A percentile compares a stretch with the other conserved stretches of the same genome.
phyloP scores from a whole-genome alignment of 2,888 invertebrate species.

The Drosophila infuscata region DNA sequence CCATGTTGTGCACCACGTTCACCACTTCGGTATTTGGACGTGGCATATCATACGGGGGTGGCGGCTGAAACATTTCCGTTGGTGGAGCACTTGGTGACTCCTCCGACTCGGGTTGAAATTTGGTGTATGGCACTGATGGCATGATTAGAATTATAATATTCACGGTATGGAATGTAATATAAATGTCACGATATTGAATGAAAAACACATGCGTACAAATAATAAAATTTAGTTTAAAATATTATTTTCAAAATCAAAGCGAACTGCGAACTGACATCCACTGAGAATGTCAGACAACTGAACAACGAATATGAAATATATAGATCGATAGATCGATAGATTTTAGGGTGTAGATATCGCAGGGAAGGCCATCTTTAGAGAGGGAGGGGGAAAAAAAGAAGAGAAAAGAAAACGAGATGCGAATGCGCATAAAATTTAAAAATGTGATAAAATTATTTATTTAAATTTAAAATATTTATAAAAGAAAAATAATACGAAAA shows the following conservation, averaged over 20 bases:
- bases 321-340: too few relatives aligned
- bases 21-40: neutral
- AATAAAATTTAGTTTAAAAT: neutral
- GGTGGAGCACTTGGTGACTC: slow-evolving; percentile 38
- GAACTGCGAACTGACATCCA: slow-evolving; percentile 4
- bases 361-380: too few relatives aligned
- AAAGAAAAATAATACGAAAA: too few relatives aligned
- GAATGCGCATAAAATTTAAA: too few relatives aligned
- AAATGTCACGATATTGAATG: neutral
- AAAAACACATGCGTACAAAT: neutral
- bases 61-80: slow-evolving; percentile 5
- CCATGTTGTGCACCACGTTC: slow-evolving; percentile 31
- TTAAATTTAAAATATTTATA: too few relatives aligned
- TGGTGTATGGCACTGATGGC: slow-evolving; percentile 47
- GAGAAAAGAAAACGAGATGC: too few relatives aligned
- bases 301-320: neutral
- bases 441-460: too few relatives aligned
- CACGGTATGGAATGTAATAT: neutral
- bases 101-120: slow-evolving; percentile 25
- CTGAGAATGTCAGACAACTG: slow-evolving; percentile 6
- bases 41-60: neutral
- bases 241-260: neutral
- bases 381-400: too few relatives aligned
- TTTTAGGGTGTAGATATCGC: too few relatives aligned
- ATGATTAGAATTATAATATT: slow-evolving; percentile 15